phyloP scores from a whole-genome alignment of 2,797 vertebrate genomes.

The Tolypeutes matacus region DNA sequence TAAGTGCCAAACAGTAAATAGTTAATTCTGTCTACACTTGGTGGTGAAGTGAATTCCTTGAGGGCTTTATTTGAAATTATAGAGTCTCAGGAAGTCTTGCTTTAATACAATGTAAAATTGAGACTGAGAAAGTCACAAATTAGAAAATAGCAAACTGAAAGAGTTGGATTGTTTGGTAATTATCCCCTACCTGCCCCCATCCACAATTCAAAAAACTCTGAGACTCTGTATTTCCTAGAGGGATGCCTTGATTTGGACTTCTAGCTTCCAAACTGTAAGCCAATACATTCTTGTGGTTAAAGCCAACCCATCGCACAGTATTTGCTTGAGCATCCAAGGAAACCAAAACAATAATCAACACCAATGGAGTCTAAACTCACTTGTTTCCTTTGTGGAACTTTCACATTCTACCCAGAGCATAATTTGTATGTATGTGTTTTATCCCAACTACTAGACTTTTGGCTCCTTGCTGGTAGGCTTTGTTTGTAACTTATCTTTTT shows the following conservation, averaged over 20 bases:
- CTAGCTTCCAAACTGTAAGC: too few relatives aligned
- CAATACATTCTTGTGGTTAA: too few relatives aligned
- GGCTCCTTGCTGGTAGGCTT: background rate
- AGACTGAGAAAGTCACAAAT: background rate
- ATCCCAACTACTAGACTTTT: background rate
- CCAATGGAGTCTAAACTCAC: background rate
- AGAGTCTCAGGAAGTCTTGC: background rate
- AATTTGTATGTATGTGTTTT: background rate
- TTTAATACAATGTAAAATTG: background rate
- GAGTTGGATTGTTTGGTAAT: background rate
- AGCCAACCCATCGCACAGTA: too few relatives aligned
- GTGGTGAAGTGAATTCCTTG: background rate
- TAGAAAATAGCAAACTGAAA: background rate
- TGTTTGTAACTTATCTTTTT: conserved; percentile 11
- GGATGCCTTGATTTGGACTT: too few relatives aligned
- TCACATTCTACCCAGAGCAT: background rate
- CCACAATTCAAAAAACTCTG: background rate
- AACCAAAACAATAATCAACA: background rate
- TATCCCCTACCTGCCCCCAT: background rate
- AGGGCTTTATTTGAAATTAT: background rate
- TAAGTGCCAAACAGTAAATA: background rate
- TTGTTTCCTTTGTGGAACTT: background rate
- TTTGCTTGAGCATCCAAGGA: too few relatives aligned
- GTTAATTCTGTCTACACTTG: background rate
- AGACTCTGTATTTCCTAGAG: background rate